Conservation (phyloP, 2,888 invertebrate species). For the Drosophila dives region DNA sequence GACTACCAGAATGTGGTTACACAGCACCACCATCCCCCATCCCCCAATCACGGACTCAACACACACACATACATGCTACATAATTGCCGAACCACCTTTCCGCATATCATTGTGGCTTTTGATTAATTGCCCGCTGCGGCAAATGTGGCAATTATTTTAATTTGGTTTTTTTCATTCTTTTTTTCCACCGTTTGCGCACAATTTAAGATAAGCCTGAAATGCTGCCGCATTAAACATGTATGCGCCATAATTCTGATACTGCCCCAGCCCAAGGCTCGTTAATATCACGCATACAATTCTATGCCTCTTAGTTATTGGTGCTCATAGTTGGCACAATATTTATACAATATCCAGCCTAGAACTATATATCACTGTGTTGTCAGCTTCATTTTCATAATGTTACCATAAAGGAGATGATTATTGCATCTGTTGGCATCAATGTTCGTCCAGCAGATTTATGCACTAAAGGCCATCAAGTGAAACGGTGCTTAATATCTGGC, state of each 20-base stretch:
- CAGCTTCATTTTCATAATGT: slow-evolving; percentile 68
- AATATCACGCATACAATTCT: neutral
- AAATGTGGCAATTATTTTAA: slow-evolving; percentile 80
- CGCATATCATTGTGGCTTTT: slow-evolving; percentile 65
- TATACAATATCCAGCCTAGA: neutral
- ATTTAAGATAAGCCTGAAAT: slow-evolving; percentile 65
- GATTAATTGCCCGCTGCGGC: slow-evolving; percentile 73
- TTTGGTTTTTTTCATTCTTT: slow-evolving; percentile 42
- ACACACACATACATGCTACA: slow-evolving; percentile 32
- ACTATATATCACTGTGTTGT: slow-evolving; percentile 11
- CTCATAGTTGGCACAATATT: slow-evolving; percentile 4
- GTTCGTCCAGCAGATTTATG: slow-evolving; percentile 46
- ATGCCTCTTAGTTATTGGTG: slow-evolving; percentile 11
- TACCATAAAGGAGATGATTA: slow-evolving; percentile 62
- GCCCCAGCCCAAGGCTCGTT: neutral
- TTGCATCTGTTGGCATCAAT: slow-evolving; percentile 40
- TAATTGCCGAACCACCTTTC: slow-evolving; percentile 61
- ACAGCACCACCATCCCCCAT: neutral
- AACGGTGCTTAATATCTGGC: slow-evolving; percentile 65
- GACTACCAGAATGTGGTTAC: slow-evolving; percentile 51
- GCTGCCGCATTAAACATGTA: slow-evolving; percentile 63
- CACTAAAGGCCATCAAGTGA: slow-evolving; percentile 17
- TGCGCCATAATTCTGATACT: slow-evolving; percentile 53
- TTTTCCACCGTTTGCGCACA: slow-evolving; percentile 36
- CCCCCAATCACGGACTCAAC: neutral